Evolutionary conservation across 64 coral and sea anemone species (phyloP).

Genomic region (Porites lutea): DNA sequence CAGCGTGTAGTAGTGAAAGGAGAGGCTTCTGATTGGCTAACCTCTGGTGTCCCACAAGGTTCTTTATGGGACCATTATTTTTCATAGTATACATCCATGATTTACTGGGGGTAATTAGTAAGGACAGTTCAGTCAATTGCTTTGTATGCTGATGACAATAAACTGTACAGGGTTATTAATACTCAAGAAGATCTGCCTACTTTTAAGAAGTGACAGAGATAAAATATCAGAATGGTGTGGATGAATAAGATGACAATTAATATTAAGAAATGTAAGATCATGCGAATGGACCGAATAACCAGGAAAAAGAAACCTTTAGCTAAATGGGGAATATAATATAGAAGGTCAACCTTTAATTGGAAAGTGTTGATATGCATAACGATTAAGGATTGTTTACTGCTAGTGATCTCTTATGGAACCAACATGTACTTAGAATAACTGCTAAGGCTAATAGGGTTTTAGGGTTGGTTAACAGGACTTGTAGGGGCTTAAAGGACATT

Average conservation of each 20-base stretch:
- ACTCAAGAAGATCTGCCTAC: not conserved
- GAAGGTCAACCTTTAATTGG: not conserved
- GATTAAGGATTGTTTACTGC: not conserved
- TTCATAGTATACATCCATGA: no score
- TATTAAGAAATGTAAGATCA: constrained; percentile 48
- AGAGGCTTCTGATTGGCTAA: constrained; percentile 26
- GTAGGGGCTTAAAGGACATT: not conserved
- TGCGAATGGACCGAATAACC: not conserved
- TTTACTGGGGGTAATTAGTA: no score
- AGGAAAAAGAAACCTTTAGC: no score
- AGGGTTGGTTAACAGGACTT: not conserved
- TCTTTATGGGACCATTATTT: no score
- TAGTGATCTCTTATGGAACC: not conserved
- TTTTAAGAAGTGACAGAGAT: constrained; percentile 43
- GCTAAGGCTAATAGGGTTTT: not conserved
- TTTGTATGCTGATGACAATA: constrained; percentile 53
- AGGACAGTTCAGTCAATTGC: constrained; percentile 13
- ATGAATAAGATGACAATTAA: constrained; percentile 32
- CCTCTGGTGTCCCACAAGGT: not conserved
- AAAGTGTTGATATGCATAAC: not conserved
- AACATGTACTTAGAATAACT: not conserved
- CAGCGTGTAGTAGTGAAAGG: not conserved
- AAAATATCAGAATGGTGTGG: constrained; percentile 42
- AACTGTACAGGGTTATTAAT: constrained; percentile 18
- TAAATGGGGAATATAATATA: no score